Evolutionary conservation across 2,888 invertebrate genomes (phyloP).

Genomic region (Maniola hyperantus): DNA sequence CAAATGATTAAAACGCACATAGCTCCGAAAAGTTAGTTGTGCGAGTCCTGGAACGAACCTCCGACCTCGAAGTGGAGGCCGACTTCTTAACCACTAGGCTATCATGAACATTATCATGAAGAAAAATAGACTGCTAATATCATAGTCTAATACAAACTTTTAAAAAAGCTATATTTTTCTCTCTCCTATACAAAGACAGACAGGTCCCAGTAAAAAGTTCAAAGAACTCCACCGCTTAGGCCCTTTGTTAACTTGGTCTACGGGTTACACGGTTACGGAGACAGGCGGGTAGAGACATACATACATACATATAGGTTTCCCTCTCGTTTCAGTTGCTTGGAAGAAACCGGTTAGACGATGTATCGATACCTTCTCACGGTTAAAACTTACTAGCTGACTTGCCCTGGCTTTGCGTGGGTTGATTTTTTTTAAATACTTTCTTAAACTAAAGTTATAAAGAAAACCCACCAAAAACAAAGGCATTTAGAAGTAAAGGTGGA

Average conservation of each 20-base stretch:
- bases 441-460: no score
- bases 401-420: not conserved
- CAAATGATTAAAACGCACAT: no score
- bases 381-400: not conserved
- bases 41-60: no score
- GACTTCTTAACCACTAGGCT: no score
- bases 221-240: not conserved
- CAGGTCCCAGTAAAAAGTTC: conserved; percentile 15
- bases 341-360: conserved; percentile 4
- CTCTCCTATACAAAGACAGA: not conserved
- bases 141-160: no score
- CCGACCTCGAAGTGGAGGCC: no score
- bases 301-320: conserved; percentile 9
- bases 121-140: no score
- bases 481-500: no score
- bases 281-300: not conserved
- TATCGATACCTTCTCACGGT: conserved; percentile 15
- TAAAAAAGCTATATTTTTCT: not conserved
- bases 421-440: not conserved
- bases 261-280: conserved; percentile 18
- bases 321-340: conserved; percentile 5
- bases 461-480: no score
- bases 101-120: no score
- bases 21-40: no score
- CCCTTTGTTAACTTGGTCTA: conserved; percentile 20